Percentiles rank a stretch among this genome's conserved stretches.
phyloP scores from a whole-genome alignment of 2,888 invertebrate species.

The Limnephilus rhombicus region DNA sequence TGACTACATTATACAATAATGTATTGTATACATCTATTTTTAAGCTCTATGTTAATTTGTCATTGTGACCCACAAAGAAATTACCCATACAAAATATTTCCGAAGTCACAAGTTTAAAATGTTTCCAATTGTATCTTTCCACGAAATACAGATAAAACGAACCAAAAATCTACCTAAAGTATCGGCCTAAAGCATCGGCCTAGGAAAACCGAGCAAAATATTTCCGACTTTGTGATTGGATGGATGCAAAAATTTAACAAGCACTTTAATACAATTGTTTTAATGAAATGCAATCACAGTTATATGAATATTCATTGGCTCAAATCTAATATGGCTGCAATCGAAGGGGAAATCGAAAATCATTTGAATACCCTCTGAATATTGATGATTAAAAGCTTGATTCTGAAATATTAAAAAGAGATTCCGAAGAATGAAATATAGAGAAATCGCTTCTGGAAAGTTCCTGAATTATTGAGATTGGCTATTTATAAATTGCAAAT shows the following conservation, averaged over 20 bases:
- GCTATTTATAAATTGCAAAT: neutral
- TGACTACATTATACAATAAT: too few relatives aligned
- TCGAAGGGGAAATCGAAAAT: conserved; percentile 57
- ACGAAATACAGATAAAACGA: neutral
- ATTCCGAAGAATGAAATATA: neutral
- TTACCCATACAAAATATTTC: too few relatives aligned
- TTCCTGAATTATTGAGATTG: neutral
- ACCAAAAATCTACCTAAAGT: neutral
- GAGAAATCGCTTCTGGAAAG: neutral
- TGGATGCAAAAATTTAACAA: conserved; percentile 35
- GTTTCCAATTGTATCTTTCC: too few relatives aligned
- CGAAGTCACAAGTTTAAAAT: too few relatives aligned
- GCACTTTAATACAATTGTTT: conserved; percentile 39
- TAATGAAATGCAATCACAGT: conserved; percentile 59
- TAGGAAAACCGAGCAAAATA: neutral
- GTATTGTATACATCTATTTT: too few relatives aligned
- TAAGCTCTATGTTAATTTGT: too few relatives aligned
- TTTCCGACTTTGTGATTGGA: conserved; percentile 16
- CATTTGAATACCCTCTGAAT: conserved; percentile 63
- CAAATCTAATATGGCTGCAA: conserved; percentile 58
- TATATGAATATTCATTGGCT: conserved; percentile 60
- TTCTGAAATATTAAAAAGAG: conserved; percentile 55
- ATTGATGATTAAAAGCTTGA: conserved; percentile 61
- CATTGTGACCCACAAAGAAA: too few relatives aligned
- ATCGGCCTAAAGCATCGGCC: neutral